These are phyloP conservation scores for Eriosoma lanigerum DNA, from an alignment of 1,140 invertebrate genomes.

Conservation along the genomic window DNA sequence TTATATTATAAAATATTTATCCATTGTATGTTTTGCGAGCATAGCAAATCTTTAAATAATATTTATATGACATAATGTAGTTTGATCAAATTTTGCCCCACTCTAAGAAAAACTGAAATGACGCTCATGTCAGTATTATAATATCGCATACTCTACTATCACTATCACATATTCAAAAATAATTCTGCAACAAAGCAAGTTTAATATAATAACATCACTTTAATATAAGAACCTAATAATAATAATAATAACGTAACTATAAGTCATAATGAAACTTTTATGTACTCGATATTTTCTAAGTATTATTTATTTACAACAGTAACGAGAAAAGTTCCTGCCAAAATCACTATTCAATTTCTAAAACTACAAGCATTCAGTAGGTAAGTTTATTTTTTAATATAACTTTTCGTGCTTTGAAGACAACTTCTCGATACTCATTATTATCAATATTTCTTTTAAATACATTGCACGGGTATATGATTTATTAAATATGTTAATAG, in stretches of 20 bases:
- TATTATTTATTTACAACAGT: neutral
- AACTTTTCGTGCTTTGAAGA: neutral
- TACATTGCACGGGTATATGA: no score
- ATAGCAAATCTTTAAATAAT: no score
- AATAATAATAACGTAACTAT: neutral
- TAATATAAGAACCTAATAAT: neutral
- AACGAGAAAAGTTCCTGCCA: slow-evolving; percentile 1
- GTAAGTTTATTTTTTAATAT: slow-evolving; percentile 4
- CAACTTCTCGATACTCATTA: neutral
- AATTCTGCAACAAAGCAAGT: neutral
- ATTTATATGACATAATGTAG: no score
- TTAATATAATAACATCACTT: slow-evolving; percentile 12
- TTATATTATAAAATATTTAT: no score
- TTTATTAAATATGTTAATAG: no score
- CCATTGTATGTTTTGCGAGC: no score
- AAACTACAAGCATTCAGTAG: neutral
- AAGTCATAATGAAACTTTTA: slow-evolving; percentile 23
- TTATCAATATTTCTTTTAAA: neutral
- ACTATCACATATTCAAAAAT: no score
- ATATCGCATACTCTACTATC: no score
- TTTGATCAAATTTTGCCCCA: no score
- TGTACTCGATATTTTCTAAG: neutral
- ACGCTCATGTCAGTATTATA: no score
- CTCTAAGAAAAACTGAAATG: no score
- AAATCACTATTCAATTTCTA: slow-evolving; percentile 30